phyloP scores from a whole-genome alignment of 2,888 invertebrate species.

The Drosophila setosimentum region DNA sequence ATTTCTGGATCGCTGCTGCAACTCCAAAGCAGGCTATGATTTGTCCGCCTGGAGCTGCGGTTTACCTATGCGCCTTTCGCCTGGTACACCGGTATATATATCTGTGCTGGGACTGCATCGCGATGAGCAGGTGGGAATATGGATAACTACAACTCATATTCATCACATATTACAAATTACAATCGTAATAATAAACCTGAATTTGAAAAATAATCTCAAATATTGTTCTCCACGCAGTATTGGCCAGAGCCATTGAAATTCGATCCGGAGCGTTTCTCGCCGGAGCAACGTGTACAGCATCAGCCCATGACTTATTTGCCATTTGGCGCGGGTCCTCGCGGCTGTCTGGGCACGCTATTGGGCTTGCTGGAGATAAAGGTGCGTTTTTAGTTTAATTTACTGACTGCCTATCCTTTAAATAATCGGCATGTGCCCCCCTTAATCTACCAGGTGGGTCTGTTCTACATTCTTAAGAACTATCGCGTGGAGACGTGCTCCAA shows the following conservation, averaged over 20 bases:
- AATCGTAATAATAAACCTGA: too few relatives aligned
- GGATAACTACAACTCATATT: background rate
- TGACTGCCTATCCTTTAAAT: background rate
- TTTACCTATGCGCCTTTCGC: slow-evolving; percentile 54
- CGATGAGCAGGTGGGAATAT: slow-evolving; percentile 72
- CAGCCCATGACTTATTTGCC: slow-evolving; percentile 78
- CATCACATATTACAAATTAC: background rate
- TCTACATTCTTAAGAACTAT: slow-evolving; percentile 80
- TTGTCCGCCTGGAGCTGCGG: slow-evolving; percentile 63
- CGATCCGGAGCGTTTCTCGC: slow-evolving; percentile 81
- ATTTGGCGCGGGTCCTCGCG: slow-evolving; percentile 81
- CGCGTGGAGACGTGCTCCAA: slow-evolving; percentile 64
- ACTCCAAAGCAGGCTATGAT: slow-evolving; percentile 66
- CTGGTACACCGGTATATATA: slow-evolving; percentile 82
- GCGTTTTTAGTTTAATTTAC: background rate
- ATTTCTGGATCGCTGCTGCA: slow-evolving; percentile 82
- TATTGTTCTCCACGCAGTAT: slow-evolving; percentile 46
- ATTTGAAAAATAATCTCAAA: background rate
- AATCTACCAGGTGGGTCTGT: slow-evolving; percentile 64
- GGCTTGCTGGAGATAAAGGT: slow-evolving; percentile 78
- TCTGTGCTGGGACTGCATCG: slow-evolving; percentile 81
- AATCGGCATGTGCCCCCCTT: background rate
- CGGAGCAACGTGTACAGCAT: slow-evolving; percentile 70
- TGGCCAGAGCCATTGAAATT: slow-evolving; percentile 79
- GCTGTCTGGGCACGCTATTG: slow-evolving; percentile 81